Evolutionary conservation across 2,888 invertebrate genomes (phyloP).

Genomic region (Fragum sueziense): DNA sequence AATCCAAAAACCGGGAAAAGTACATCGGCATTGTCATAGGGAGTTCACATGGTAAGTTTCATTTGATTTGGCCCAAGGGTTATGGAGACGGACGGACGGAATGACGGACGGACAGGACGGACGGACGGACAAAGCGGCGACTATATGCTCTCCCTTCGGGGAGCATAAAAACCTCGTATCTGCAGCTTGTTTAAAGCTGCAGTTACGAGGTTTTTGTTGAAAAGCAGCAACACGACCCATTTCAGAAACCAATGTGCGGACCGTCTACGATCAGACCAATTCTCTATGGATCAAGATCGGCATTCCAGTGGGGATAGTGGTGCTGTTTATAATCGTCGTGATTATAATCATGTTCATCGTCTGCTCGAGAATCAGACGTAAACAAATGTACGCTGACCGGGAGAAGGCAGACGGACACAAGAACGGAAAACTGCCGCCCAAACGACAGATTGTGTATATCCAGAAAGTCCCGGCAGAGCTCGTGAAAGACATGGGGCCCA

Average conservation of each 20-base stretch:
- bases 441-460: background rate
- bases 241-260: background rate
- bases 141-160: too few species aligned
- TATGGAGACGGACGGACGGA: too few species aligned
- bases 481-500: background rate
- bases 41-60: too few species aligned
- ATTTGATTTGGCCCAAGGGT: too few species aligned
- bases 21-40: too few species aligned
- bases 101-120: too few species aligned
- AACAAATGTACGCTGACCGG: background rate
- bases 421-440: background rate
- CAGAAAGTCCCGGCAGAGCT: background rate
- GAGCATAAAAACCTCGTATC: too few species aligned
- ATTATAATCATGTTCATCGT: background rate
- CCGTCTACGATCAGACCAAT: background rate
- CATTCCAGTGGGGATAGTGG: background rate
- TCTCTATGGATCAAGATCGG: constrained; percentile 12
- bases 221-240: too few species aligned
- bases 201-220: too few species aligned
- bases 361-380: background rate
- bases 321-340: background rate
- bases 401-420: background rate
- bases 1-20: too few species aligned
- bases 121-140: too few species aligned
- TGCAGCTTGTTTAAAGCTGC: too few species aligned